These are phyloP conservation scores for Myioborus miniatus DNA, from an alignment of 2,797 vertebrate species.

Conservation along the genomic window DNA sequence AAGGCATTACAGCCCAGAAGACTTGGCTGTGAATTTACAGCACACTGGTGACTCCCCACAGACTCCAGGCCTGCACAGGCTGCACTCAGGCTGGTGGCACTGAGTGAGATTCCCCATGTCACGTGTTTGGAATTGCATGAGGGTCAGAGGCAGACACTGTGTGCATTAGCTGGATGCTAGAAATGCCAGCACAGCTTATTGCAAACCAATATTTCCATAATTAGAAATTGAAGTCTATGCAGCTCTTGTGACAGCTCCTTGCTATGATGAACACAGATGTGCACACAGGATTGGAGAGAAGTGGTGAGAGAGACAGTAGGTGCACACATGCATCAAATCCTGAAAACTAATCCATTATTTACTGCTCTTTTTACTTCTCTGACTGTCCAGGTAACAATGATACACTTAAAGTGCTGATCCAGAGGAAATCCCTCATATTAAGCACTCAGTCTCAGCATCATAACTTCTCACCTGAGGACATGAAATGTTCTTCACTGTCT, in stretches of 20 bases:
- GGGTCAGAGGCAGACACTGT: background rate
- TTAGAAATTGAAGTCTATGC: background rate
- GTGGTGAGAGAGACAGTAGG: background rate
- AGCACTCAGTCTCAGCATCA: background rate
- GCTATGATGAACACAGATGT: background rate
- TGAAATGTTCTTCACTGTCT: background rate
- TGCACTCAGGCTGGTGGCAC: background rate
- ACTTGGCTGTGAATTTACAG: constrained; percentile 12
- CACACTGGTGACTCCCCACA: background rate
- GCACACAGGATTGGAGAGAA: background rate
- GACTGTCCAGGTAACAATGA: background rate
- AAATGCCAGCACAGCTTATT: background rate
- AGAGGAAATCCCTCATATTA: background rate
- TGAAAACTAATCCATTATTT: background rate
- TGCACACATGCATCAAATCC: background rate
- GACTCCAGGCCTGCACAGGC: background rate
- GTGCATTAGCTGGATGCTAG: background rate
- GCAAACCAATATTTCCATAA: background rate
- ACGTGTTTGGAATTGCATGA: background rate
- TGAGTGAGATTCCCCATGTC: background rate
- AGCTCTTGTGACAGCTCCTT: background rate
- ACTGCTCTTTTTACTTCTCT: background rate
- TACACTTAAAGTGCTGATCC: background rate
- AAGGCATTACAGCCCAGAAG: background rate
- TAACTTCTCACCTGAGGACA: background rate